These are phyloP conservation scores for Candidula unifasciata DNA, from an alignment of 2,888 invertebrate species.

Conservation along the genomic window DNA sequence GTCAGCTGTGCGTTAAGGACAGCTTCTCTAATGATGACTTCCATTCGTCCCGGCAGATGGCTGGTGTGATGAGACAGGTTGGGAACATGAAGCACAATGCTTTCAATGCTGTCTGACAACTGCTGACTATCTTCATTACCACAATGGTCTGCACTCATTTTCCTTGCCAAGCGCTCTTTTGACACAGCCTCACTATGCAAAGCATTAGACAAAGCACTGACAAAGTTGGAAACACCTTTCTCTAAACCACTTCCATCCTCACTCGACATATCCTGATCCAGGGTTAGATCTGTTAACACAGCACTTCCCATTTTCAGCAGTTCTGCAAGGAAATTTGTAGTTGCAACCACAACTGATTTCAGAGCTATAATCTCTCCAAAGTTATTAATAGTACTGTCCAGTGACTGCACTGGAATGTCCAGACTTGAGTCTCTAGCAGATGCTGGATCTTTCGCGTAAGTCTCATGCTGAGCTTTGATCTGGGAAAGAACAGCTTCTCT, in stretches of 20 bases:
- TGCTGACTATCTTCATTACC: neutral
- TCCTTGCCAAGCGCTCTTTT: slow-evolving; percentile 42
- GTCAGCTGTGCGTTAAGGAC: slow-evolving; percentile 84
- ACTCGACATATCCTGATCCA: slow-evolving; percentile 48
- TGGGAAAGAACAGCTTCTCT: slow-evolving; percentile 53
- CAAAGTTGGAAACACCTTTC: slow-evolving; percentile 54
- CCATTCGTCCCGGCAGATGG: slow-evolving; percentile 73
- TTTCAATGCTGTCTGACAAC: slow-evolving; percentile 5
- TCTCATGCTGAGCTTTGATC: slow-evolving; percentile 54
- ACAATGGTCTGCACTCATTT: neutral
- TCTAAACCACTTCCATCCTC: slow-evolving; percentile 46
- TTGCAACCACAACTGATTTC: slow-evolving; percentile 53
- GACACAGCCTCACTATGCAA: slow-evolving; percentile 53
- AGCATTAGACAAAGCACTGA: slow-evolving; percentile 54
- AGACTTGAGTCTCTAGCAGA: slow-evolving; percentile 49
- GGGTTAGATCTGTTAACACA: slow-evolving; percentile 48
- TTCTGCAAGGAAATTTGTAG: slow-evolving; percentile 52
- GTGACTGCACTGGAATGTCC: slow-evolving; percentile 57
- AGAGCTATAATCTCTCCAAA: slow-evolving; percentile 58
- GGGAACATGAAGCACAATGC: slow-evolving; percentile 58
- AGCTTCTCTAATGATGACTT: slow-evolving; percentile 85
- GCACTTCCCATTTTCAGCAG: slow-evolving; percentile 53
- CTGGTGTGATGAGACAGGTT: slow-evolving; percentile 61
- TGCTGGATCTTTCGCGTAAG: slow-evolving; percentile 50
- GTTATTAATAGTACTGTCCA: slow-evolving; percentile 59